Evolutionary conservation across 2,888 invertebrate genomes (phyloP).

Genomic region (Branchipolynoe longqiensis): DNA sequence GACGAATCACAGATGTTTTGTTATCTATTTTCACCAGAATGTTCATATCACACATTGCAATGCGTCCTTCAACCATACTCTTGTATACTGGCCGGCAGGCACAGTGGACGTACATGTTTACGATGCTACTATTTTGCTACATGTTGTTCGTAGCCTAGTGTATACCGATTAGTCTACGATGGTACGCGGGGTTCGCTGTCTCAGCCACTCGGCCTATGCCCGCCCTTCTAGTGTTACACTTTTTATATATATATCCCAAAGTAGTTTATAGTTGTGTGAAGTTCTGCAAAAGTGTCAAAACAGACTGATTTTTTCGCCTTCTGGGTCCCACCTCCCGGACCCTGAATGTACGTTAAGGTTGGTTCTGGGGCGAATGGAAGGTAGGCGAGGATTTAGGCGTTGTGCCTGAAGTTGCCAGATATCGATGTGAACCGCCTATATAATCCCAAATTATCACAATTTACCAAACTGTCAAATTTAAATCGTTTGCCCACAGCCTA

Average conservation of each 20-base stretch:
- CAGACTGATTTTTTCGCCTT: slow-evolving; percentile 12
- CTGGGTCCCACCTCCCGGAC: slow-evolving; percentile 1
- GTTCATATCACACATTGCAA: slow-evolving; percentile 52
- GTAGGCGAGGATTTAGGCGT: not conserved
- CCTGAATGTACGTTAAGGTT: not conserved
- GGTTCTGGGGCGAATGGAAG: not conserved
- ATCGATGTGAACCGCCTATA: slow-evolving; percentile 7
- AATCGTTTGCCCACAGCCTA: not conserved
- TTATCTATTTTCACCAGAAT: slow-evolving; percentile 57
- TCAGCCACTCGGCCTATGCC: slow-evolving; percentile 1
- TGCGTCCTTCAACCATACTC: slow-evolving; percentile 19
- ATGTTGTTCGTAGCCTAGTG: slow-evolving; percentile 48
- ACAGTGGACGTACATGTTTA: slow-evolving; percentile 21
- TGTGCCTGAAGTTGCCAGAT: slow-evolving; percentile 1
- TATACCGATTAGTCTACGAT: not conserved
- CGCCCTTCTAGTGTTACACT: slow-evolving; percentile 30
- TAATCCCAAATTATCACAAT: slow-evolving; percentile 5
- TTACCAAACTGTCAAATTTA: slow-evolving; percentile 18
- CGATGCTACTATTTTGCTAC: slow-evolving; percentile 57
- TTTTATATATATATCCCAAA: slow-evolving; percentile 11
- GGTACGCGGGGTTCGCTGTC: slow-evolving; percentile 15
- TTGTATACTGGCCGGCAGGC: not conserved
- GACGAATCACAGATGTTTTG: slow-evolving; percentile 55
- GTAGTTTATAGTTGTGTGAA: slow-evolving; percentile 47
- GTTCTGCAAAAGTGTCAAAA: slow-evolving; percentile 54